Evolutionary conservation across 1,140 invertebrate genomes (phyloP), one percentile per base, ranked within the genome.

Genomic region (Arctopsyche grandis): DNA sequence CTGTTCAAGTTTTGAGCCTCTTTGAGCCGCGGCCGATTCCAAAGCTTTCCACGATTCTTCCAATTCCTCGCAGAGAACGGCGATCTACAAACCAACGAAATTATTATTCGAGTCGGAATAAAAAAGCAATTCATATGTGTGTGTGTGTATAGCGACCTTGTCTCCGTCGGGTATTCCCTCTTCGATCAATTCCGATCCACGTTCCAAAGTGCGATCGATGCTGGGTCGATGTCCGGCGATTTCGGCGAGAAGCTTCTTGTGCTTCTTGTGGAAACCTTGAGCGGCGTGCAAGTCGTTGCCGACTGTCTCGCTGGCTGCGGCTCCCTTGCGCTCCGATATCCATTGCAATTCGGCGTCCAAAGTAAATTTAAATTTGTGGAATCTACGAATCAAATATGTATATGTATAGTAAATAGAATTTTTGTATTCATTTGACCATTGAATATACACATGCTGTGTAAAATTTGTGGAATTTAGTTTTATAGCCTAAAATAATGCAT

Each of bases 351-450:
- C 97, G 0, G 93, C 93, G 77, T 98, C 95, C 44, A 98, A 90
- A 86, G 99, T 96, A 85, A 98, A 98, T 24, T 93, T 93, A 87
- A 99, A 98, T 86, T 99, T 97, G 85, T 99, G 97, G 84, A 95
- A 95, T 79, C 94, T 91, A 73, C 90, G 85, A 69, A 83, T 76
- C 16, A 60, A 74, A 56, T 63, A 52, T 12, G 46, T 76, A 10
- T 60, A 19, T 76, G 46, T 66, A 70, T 12, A 58, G n/a, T n/a
- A 75, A 75, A 75, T 69, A 48, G 63, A 75, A 5, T 9, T 48
- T n/a, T n/a, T n/a, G n/a, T n/a, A n/a, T n/a, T n/a, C n/a, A n/a
- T n/a, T n/a, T n/a, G n/a, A n/a, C n/a, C n/a, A n/a, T n/a, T n/a
- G n/a, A n/a, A n/a, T n/a, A n/a, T n/a, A n/a, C n/a, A n/a, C n/a